Evolutionary conservation across 2,888 invertebrate genomes (phyloP), one percentile per base, ranked within the genome.

Genomic region (Clepsis dumicolana): DNA sequence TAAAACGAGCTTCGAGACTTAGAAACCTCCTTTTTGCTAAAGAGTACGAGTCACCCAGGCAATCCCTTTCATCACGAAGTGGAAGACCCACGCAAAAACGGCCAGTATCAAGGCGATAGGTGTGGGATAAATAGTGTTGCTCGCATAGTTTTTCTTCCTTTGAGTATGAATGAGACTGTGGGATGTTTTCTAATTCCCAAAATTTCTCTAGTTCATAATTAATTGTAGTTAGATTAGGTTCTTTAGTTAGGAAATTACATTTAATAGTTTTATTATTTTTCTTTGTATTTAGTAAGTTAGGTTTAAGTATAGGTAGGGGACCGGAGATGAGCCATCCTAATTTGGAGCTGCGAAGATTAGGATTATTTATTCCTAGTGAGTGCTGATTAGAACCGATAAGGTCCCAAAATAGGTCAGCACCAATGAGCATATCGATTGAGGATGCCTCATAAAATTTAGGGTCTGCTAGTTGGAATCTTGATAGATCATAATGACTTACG

Each of bases 81-180:
- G 70, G 70, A 2, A 71, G 56, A 7, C 14, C 38, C 4, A 71
- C 70, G 21, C 61, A 56, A 21, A 71, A 71, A 4, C 64, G 62
- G 4, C 70, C 67, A 21, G 41, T 21, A 8, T 16, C 14, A 3
- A 32, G 18, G 0, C 70, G 68, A 4, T 44, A 27, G 12, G 63
- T 71, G 21, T 61, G 48, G 0, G 35, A 14, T 0, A 64, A 8
- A 24, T 61, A 71, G 21, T 65, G 63, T 12, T 64, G 52, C 21
- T 71, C 68, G 44, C 63, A 71, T 4, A 29, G 2, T 16, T 21
- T 25, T 52, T 38, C 8, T 41, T 50, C 74, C 73, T 27, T 27
- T 5, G 27, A 5, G 7, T 27, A 27, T 4, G 27, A 7, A 27
- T 27, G 27, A 27, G 27, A 4, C 27, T 48, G 27, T 7, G 27